Base-by-base conservation (phyloP, 2,888 invertebrate genomes). In the Chrysomela aeneicollis region DNA sequence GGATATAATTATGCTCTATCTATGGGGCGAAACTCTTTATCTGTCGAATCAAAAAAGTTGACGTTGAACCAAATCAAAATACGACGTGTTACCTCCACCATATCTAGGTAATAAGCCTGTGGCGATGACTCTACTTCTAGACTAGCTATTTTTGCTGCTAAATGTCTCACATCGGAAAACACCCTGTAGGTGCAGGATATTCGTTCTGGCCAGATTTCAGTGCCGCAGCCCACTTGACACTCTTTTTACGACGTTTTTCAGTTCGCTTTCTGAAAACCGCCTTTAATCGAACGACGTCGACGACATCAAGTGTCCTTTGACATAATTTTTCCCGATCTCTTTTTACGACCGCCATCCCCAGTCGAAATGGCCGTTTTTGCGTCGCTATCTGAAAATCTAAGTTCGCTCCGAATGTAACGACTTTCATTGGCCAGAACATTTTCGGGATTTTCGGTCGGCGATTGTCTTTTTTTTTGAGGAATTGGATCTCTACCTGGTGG, bases 181-280 rank as follows among this genome's bases (percentile, higher is more conserved):
- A 6, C 26, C 26, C 6, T 26, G 26, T 26, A 26, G 26, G 26
- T 6, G 26, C 15, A 15, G 3, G n/a, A 42, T 42, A 42, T 42
- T 42, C 42, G 1, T 10, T 10, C 35, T 9, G 35, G 12, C 8
- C 6, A 2, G 35, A 19, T 21, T 32, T 42, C 46, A 21, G 26
- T 26, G 19, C 30, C 30, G 37, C 42, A 19, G 22, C 46, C 46
- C 51, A 51, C 58, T 62, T 49, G 51, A 58, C 62, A 62, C 58
- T 35, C 58, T 62, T 62, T 62, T 62, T 62, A 58, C 57, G 32
- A 50, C 30, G 42, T 55, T 58, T 62, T 62, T 52, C 30, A 51
- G 46, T 62, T 58, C 51, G 42, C 21, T 30, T 58, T 51, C 32
- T 57, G 57, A 62, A 57, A 62, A 54, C 22, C n/a, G 12, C 42